A percentile compares a stretch with the other conserved stretches of the same genome.
phyloP scores from a whole-genome alignment of 2,113 vertebrate species.

The Hemiprocne comata region DNA sequence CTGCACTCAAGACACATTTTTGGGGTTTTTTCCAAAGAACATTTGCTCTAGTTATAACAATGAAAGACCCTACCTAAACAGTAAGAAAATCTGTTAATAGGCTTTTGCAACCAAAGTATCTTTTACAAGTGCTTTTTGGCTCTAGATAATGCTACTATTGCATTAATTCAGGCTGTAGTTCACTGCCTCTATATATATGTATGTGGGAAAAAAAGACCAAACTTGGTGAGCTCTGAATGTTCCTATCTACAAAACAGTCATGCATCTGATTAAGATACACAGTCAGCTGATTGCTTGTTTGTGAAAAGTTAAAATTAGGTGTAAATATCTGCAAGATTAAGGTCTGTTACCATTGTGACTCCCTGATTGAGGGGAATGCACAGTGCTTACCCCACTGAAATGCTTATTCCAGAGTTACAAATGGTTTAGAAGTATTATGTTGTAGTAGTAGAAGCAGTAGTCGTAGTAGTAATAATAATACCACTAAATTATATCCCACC shows the following conservation, averaged over 20 bases:
- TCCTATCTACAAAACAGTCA: background rate
- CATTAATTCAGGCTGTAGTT: background rate
- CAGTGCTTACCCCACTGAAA: background rate
- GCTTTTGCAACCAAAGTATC: constrained; percentile 11
- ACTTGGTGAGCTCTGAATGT: background rate
- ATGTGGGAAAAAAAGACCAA: background rate
- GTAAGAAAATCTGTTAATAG: background rate
- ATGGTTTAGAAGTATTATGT: background rate
- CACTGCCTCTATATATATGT: background rate
- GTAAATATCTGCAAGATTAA: background rate
- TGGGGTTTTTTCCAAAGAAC: background rate
- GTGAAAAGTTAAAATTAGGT: background rate
- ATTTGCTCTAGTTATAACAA: background rate
- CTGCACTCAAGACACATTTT: background rate
- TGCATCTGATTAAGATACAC: background rate
- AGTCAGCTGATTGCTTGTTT: background rate
- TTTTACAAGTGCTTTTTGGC: constrained; percentile 14
- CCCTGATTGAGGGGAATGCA: background rate
- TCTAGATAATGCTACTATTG: background rate
- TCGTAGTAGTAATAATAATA: background rate
- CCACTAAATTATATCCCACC: background rate
- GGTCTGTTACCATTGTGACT: background rate
- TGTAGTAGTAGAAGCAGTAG: too few relatives aligned
- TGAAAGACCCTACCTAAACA: background rate
- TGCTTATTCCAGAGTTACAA: background rate